Evolutionary conservation across 2,113 vertebrate species (phyloP), one percentile per base, ranked within the genome.

Genomic region (Thalassoma bifasciatum): DNA sequence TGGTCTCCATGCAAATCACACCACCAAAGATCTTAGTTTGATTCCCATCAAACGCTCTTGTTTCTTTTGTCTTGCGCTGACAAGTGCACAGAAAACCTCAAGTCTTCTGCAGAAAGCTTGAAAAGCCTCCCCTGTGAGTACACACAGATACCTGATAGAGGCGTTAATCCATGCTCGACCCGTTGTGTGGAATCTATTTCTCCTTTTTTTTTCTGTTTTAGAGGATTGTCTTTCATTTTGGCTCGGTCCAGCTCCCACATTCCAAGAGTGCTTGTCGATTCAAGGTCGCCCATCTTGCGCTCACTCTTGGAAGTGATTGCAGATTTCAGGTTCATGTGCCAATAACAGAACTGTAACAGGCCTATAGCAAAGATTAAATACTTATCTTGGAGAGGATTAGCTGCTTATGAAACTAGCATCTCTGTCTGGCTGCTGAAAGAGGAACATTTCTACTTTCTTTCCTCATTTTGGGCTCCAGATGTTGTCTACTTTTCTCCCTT

Each of bases 191-290:
- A 71, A 17, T 53, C 61, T 66, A 16, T 64, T 8, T 22, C 22
- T 76, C 12, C n/a, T 54, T 72, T 26, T 67, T 62, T 68, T 59
- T 11, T 17, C 2, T 21, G 54, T 24, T 47, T 10, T 3, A 16
- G 21, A 30, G 47, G 72, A 56, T 84, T 74, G 53, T 75, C 30
- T 87, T 85, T 66, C 82, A 47, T 72, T 74, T 88, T 82, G 83
- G 83, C 85, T 79, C 70, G 1, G 59, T 54, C 57, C 62, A 11
- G 34, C 64, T 84, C 81, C 66, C 51, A 77, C 84, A 90, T 92
- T 90, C 89, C 87, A 80, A 36, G 57, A 85, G 71, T 53, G 85
- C 86, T 84, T 79, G 73, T 88, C 63, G 26, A 84, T 74, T 65
- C 81, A 73, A 83, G 79, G 89, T 81, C 75, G 46, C 57, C 60